Evolutionary conservation across 2,113 vertebrate genomes (phyloP), one percentile per base, ranked within the genome.

Genomic region (Phaetusa simplex): DNA sequence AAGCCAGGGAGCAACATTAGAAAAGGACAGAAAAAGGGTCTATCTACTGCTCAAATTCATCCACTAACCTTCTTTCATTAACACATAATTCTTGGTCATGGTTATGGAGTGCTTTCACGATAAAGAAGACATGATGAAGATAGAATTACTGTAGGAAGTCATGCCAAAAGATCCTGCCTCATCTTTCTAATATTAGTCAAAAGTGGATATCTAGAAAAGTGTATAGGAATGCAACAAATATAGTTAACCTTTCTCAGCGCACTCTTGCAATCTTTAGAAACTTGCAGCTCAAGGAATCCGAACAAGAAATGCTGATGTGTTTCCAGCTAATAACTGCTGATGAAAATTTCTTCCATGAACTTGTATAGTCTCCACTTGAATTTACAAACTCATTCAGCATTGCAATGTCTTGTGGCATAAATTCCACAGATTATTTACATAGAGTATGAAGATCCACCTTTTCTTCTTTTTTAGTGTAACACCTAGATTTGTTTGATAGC

Each of bases 131-230:
- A 0, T 40, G 17, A 53, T 30, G 15, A 67, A 78, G 30, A 65
- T 4, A 53, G 9, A 62, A 78, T 70, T 32, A n/a, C 14, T 45
- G 5, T 49, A 82, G n/a, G 16, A 87, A 24, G 32, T 53, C 61
- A 38, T 1, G 1, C n/a, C 9, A 15, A 55, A 82, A 67, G 27
- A 45, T 62, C 12, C 11, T 66, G 13, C 8, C 49, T 32, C 2
- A 0, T 40, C 10, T 70, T 49, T 43, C 30, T 23, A 40, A 34
- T 71, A 70, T 58, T 66, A 53, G 84, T 5, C 11, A 58, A 61
- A 74, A 1, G 0, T 24, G 1, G 8, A 12, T 34, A 42, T 16
- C 34, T 65, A 29, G 45, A 11, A 71, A 82, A 45, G 18, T 30
- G 26, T 52, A 18, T 23, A 65, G 8, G 19, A 90, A 40, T 50